Base-by-base conservation (phyloP, 1,140 invertebrate species). In the Colletes latitarsis region DNA sequence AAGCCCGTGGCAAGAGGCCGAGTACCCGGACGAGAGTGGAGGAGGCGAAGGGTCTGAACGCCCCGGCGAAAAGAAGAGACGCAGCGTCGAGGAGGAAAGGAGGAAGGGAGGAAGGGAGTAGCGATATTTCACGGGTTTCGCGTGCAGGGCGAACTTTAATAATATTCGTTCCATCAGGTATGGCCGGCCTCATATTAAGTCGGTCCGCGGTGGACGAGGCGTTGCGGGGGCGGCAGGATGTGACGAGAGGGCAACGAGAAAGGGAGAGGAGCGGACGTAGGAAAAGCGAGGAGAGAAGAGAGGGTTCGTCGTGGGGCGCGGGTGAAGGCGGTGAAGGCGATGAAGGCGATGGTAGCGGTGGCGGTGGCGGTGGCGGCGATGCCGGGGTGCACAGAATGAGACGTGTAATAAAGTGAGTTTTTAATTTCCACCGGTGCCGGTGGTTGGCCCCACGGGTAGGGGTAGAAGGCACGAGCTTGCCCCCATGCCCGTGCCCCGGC, bases 351-450 rank as follows among this genome's bases (percentile, higher is more conserved):
- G 30, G 30, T 30, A 2, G 30, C 30, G 30, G 30, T 30, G 30
- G 30, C 30, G 30, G 30, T 30, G 2, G 30, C 30, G 30, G 49
- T 49, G 49, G 49, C 10, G 10, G 49, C 49, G 43, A 9, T 46
- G 52, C 53, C 60, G 55, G 85, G 77, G 83, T 82, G 84, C 79
- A 84, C 81, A 91, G 92, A 93, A 93, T 92, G 92, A 93, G 92
- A 93, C 92, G 91, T 93, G 92, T 93, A 93, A 93, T 93, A 93
- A 93, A 93, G 92, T 93, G 92, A 93, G 91, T 93, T 93, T 93
- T 93, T 93, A 93, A 93, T 93, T 93, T 93, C 89, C 92, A 93
- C 85, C 89, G 87, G 88, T 91, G 89, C 85, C 90, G 90, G 88
- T 81, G 88, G 89, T 90, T 88, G 88, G 89, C 88, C 86, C 88